Percentiles rank a stretch among this genome's conserved stretches.
phyloP scores from a whole-genome alignment of 2,888 invertebrate genomes.

The Epistrophe eligans region DNA sequence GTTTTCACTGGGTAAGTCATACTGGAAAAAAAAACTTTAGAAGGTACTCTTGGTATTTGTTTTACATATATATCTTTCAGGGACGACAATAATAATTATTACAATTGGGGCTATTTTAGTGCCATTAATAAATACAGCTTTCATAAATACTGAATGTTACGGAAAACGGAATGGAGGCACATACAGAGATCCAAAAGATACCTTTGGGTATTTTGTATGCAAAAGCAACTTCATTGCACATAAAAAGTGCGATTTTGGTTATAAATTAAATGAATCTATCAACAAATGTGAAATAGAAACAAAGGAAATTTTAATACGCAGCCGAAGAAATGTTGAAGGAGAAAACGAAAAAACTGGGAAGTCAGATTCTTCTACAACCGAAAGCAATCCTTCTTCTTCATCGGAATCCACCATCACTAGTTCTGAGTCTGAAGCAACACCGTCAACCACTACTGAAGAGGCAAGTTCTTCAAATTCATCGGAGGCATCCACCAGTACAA shows the following conservation, averaged over 20 bases:
- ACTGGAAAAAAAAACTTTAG: not conserved
- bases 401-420: not conserved
- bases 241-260: conserved; percentile 16
- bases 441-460: not conserved
- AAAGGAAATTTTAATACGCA: not conserved
- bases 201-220: conserved; percentile 6
- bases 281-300: not conserved
- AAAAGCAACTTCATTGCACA: not conserved
- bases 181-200: not conserved
- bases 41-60: not conserved
- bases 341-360: not conserved
- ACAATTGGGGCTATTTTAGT: not conserved
- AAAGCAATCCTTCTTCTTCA: not conserved
- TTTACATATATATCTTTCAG: not conserved
- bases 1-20: not conserved
- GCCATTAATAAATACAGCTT: not conserved
- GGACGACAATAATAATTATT: not conserved
- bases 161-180: not conserved
- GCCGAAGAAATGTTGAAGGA: not conserved
- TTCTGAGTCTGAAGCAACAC: not conserved
- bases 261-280: not conserved
- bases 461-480: not conserved
- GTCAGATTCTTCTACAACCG: not conserved
- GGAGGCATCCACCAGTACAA: not conserved
- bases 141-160: not conserved